Base-by-base conservation (phyloP, 2,888 invertebrate species). In the Amphipyra tragopoginis region DNA sequence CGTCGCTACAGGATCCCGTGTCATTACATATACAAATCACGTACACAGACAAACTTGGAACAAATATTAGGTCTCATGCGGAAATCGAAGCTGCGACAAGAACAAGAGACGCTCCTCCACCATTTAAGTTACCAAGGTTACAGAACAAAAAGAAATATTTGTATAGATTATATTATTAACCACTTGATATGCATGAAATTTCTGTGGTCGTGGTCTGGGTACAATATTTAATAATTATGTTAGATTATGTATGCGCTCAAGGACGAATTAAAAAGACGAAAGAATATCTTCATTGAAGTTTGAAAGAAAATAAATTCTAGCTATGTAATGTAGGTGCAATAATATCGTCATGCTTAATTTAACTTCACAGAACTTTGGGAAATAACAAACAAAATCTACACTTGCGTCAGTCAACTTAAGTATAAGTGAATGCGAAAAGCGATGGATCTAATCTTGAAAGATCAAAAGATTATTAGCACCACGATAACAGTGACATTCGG, bases 61-160 rank as follows among this genome's bases (percentile, higher is more conserved):
- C 71, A 62, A 62, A 69, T 61, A 49, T 73, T 36, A 13, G 57
- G 57, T 38, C 44, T 54, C 63, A 57, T 51, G 44, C 70, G 70
- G 70, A 71, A 71, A 54, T 75, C 29, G 57, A 62, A 57, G 50
- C 55, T 21, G 56, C 21, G 36, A 43, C 50, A 21, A 53, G 39
- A 56, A 62, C 43, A 61, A 58, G 68, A 56, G 47, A 60, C 40
- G 13, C 11, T 13, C 21, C 13, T 5, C 11, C 52, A 29, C 52
- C 52, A 15, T 68, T 58, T 60, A 36, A 15, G 48, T 47, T 29
- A 13, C 15, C 64, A 75, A 75, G 71, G 75, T 48, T 75, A 57
- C 21, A 67, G n/a, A 51, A 38, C 47, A 40, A 33, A 75, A 49
- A 40, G 47, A 29, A 34, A 53, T 10, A 69, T 43, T 51, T 45